Evolutionary conservation across 1,140 invertebrate genomes (phyloP), one percentile per base, ranked within the genome.

Genomic region (Leptinotarsa undecemlineata): DNA sequence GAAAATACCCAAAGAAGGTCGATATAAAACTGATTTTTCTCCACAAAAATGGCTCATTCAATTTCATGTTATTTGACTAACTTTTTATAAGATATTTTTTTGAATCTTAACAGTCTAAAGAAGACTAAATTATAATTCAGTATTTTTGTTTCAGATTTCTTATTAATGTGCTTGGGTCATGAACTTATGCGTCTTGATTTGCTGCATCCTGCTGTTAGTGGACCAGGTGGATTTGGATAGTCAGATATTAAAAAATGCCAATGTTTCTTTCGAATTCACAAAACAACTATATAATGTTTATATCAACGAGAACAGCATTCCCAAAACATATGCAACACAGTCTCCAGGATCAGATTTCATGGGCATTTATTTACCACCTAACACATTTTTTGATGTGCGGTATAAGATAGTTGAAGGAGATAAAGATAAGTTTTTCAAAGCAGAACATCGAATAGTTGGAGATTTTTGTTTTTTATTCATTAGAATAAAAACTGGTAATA

Each of bases 381-480:
- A 80, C 48, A 76, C 78, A 8, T 78, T 84, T 69, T 81, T 88
- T 14, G 90, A 92, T 73, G 88, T 98, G 15, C 91, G 92, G 74
- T 96, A 91, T 85, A 92, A 92, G 79, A 96, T 98, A 84, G 87
- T 92, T 17, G 90, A 89, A 76, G 95, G 96, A 33, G 95, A 98
- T 85, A 90, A 91, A 33, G 92, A 95, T 73, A 94, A 94, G 82
- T 93, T 98, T 82, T 99, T 99, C 87, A 97, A 96, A 84, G 94
- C 95, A 0, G 96, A 98, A 83, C 92, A 95, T 70, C 87, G 91
- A 17, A 86, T 91, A 42, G 92, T 98, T 14, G 96, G 96, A 21
- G 95, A 98, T 86, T 98, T 98, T 88, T 96, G 93, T 85, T 99
- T 98, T 84, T 88, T 98, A 23, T 88, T 93, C 47, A 91, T 98